These are phyloP conservation scores for Pagrus major DNA, from an alignment of 2,113 vertebrate genomes.

Conservation along the genomic window DNA sequence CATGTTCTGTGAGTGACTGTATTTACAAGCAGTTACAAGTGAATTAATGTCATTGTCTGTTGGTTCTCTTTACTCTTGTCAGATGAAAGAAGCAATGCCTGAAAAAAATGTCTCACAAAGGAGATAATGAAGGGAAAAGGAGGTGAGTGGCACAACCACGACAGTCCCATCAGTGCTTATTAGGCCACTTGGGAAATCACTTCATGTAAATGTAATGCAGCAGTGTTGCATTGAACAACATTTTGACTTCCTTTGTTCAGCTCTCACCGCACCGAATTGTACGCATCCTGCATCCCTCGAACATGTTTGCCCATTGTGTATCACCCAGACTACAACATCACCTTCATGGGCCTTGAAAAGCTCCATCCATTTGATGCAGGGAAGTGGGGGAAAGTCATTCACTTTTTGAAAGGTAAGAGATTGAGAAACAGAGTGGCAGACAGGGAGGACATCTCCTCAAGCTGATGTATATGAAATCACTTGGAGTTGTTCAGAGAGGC, in stretches of 20 bases:
- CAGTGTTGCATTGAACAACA: neutral
- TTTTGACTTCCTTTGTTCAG: slow-evolving; percentile 70
- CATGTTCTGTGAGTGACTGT: neutral
- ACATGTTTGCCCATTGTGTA: slow-evolving; percentile 92
- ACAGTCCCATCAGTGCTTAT: neutral
- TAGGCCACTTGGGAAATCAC: slow-evolving; percentile 25
- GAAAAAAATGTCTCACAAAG: slow-evolving; percentile 78
- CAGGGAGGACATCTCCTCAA: slow-evolving; percentile 1
- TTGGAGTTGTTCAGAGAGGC: slow-evolving; percentile 1
- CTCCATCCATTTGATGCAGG: slow-evolving; percentile 96
- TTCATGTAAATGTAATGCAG: slow-evolving; percentile 8
- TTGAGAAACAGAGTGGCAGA: neutral
- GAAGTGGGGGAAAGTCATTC: slow-evolving; percentile 97
- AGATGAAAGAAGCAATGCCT: slow-evolving; percentile 75
- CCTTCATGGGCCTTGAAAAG: slow-evolving; percentile 96
- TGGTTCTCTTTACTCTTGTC: neutral
- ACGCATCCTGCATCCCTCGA: slow-evolving; percentile 81
- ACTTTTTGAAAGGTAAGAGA: slow-evolving; percentile 92
- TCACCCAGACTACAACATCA: slow-evolving; percentile 95
- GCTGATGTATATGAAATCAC: neutral
- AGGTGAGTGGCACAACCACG: slow-evolving; percentile 59
- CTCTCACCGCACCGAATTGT: slow-evolving; percentile 88
- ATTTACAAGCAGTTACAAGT: neutral
- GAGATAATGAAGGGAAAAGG: slow-evolving; percentile 67
- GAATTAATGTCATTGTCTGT: neutral